Conservation (phyloP, 2,797 vertebrate genomes). For the Xenops minutus region DNA sequence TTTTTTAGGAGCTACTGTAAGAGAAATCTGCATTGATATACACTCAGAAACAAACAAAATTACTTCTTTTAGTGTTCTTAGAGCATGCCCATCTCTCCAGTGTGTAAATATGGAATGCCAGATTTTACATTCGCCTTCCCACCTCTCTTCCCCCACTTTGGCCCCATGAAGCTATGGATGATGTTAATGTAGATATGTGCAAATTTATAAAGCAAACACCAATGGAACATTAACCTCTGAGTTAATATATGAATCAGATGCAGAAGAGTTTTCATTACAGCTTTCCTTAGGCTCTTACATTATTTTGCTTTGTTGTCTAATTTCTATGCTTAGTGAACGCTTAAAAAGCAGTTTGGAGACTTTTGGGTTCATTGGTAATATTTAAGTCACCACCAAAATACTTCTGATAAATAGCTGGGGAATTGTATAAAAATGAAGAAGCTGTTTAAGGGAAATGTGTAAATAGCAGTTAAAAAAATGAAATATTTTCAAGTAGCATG, state of each 20-base stretch:
- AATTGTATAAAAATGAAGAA: background rate
- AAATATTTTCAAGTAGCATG: background rate
- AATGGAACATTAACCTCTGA: background rate
- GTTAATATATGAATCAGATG: background rate
- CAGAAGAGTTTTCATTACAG: background rate
- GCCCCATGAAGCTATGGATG: fast-evolving
- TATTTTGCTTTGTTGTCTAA: background rate
- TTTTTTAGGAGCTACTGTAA: background rate
- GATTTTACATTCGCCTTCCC: background rate
- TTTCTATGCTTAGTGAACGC: background rate
- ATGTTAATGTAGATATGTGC: background rate
- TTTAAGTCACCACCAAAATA: background rate
- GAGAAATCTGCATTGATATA: background rate
- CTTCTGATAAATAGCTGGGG: background rate
- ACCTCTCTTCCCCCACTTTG: fast-evolving
- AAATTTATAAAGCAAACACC: background rate
- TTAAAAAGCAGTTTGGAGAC: background rate
- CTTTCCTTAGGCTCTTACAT: background rate
- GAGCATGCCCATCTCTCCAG: background rate
- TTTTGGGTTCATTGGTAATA: background rate
- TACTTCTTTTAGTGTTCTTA: background rate
- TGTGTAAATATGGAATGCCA: background rate
- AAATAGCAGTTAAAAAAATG: background rate
- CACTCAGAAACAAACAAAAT: background rate
- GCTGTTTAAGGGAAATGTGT: background rate